Evolutionary conservation across 2,888 invertebrate genomes (phyloP), one percentile per base, ranked within the genome.

Genomic region (Watsonalla binaria): DNA sequence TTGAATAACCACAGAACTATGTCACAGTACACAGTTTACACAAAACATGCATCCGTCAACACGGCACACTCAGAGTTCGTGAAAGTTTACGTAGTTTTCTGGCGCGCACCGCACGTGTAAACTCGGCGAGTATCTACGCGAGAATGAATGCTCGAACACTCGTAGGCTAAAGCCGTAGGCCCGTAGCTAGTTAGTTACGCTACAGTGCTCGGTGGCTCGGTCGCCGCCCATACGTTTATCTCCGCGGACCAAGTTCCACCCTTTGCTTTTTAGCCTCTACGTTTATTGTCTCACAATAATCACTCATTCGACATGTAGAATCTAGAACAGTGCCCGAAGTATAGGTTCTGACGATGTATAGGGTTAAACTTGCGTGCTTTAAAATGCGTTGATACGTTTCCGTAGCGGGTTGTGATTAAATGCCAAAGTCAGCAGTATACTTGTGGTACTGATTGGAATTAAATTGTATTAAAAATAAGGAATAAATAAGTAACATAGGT

Each of bases 251-350:
- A 59, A 64, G 62, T 56, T 57, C 76, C 72, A 73, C 79, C 78
- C 80, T 77, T 78, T 77, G 78, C 79, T 77, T 78, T 70, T 72
- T 65, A 51, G 48, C 8, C 57, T 34, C 59, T 57, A 59, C 51
- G 62, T 61, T 60, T 63, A 65, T 58, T 61, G 66, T 66, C 65
- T 68, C 68, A 65, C 62, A 63, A 54, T 57, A 37, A 37, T 49
- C 49, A 33, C 9, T 14, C 14, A 11, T 37, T 11, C 11, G 5
- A 8, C 5, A 11, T 8, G 4, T 24, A 24, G 24, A 24, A 24
- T 24, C 24, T 24, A 24, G 24, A 24, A 24, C 24, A 24, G 24
- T 24, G 24, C 24, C 4, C 24, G 2, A 24, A 24, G 24, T 24
- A 24, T 24, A 24, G 24, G 24, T 24, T 24, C 24, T 24, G 4